These are phyloP conservation scores for Seriola quinqueradiata DNA, from an alignment of 2,113 vertebrate species.

Conservation along the genomic window DNA sequence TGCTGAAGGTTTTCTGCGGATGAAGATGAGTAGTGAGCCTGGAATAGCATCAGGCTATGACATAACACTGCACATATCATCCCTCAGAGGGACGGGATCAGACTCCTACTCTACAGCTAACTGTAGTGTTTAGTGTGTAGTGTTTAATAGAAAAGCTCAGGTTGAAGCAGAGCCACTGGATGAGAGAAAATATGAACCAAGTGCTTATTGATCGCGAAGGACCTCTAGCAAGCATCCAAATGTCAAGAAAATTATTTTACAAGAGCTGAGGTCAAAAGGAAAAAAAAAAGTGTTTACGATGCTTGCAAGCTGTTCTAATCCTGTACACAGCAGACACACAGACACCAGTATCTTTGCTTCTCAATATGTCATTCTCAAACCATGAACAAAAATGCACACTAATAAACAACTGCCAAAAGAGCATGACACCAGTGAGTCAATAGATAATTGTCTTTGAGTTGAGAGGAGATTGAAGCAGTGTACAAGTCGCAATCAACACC, in stretches of 20 bases:
- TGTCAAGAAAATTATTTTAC: conserved; percentile 66
- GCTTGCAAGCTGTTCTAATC: neutral
- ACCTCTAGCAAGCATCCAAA: conserved; percentile 52
- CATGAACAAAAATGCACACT: neutral
- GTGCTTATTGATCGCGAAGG: conserved; percentile 65
- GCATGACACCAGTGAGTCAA: neutral
- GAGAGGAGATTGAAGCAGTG: neutral
- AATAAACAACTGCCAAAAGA: neutral
- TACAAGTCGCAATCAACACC: neutral
- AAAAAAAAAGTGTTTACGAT: conserved; percentile 3
- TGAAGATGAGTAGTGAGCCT: conserved; percentile 40
- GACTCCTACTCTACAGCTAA: conserved; percentile 58
- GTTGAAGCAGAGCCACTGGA: conserved; percentile 26
- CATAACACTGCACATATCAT: conserved; percentile 61
- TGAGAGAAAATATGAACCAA: conserved; percentile 46
- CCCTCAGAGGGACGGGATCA: conserved; percentile 53
- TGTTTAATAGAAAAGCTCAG: conserved; percentile 40
- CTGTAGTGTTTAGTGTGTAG: conserved; percentile 19
- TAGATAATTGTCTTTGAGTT: neutral
- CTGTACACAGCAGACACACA: neutral
- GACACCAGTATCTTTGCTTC: neutral
- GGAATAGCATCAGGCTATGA: conserved; percentile 71
- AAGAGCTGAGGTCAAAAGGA: conserved; percentile 36
- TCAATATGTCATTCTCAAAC: neutral
- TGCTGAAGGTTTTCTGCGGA: conserved; percentile 49